Evolutionary conservation across 2,797 vertebrate genomes (phyloP), one percentile per base, ranked within the genome.

Genomic region (Ciconia nigra): DNA sequence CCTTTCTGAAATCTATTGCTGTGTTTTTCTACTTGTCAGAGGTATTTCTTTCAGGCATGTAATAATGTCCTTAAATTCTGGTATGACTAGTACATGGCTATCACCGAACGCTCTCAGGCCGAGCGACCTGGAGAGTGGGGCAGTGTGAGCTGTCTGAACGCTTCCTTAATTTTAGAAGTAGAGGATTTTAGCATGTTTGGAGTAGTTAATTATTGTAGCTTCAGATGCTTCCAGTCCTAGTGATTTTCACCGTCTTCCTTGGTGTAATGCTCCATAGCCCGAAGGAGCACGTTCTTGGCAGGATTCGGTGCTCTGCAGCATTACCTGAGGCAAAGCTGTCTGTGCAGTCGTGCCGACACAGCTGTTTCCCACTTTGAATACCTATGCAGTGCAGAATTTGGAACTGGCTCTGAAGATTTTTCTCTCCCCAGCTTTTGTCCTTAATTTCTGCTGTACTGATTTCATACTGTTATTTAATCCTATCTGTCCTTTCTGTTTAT

Each of bases 41-140:
- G 41, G 5, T 71, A 8, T 54, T 83, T 80, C 39, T 85, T 84
- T 74, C 71, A 78, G 67, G 13, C n/a, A 2, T 6, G 33, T 78
- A 52, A 55, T 22, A 20, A 42, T 21, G 13, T 62, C 42, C 31
- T 46, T 52, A n/a, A 57, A 91, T 61, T 2, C 3, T 57, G 71
- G 17, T 25, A 9, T 62, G 55, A 63, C 47, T 47, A 2, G 41
- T 31, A 26, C 0, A 0, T 25, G 73, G 31, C 59, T 77, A 10
- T 77, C 31, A 37, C 83, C 2, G 9, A 76, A 26, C 0, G 0
- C 47, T 65, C 33, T 83, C 21, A 24, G 35, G 21, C 46, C 1
- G 7, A 44, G 55, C 13, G 9, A 70, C 29, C 33, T 47, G 55
- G 35, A 39, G 61, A 58, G 9, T 2, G 19, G 11, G 52, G n/a